Evolutionary conservation across 2,797 vertebrate species (phyloP), one percentile per base, ranked within the genome.

Genomic region (Takifugu ocellatus): DNA sequence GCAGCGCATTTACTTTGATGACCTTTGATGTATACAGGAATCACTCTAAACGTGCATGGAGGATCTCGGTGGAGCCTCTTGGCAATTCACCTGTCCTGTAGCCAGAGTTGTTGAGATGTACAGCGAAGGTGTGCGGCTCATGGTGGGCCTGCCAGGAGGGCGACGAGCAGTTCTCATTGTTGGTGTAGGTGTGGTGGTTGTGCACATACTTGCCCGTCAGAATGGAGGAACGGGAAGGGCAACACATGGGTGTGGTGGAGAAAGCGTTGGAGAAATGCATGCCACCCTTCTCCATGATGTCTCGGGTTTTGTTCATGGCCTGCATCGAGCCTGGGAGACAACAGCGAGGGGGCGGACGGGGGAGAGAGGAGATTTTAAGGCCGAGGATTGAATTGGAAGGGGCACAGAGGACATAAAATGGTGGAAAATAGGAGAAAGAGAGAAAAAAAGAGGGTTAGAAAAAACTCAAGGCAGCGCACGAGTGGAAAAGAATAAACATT

Each of bases 111-210:
- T 96, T 98, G 74, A 99, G 95, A 82, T 98, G 94, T 47, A 95
- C 94, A 0, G 97, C 94, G 39, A 99, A 99, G 0, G 96, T 97
- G 68, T 92, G 94, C 0, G 90, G 88, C 83, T 99, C 97, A 0
- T 99, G 96, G 82, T 94, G 94, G 0, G 91, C 93, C 86, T 99
- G 97, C 97, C 97, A 99, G 45, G 97, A 97, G 0, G 95, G 94
- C 0, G 96, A 98, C 17, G 96, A 98, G 82, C 97, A 99, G 90
- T 99, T 98, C 81, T 98, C 97, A 0, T 97, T 99, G 92, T 99
- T 99, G 56, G 96, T 99, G 87, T 95, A 97, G 52, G 95, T 98
- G 91, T 98, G 95, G 84, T 99, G 97, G 86, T 98, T 98, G 91
- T 99, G 97, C 45, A 96, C 95, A 0, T 99, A 99, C 87, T 98